These are phyloP conservation scores for Cydia strobilella DNA, from an alignment of 1,140 invertebrate species.

Conservation along the genomic window DNA sequence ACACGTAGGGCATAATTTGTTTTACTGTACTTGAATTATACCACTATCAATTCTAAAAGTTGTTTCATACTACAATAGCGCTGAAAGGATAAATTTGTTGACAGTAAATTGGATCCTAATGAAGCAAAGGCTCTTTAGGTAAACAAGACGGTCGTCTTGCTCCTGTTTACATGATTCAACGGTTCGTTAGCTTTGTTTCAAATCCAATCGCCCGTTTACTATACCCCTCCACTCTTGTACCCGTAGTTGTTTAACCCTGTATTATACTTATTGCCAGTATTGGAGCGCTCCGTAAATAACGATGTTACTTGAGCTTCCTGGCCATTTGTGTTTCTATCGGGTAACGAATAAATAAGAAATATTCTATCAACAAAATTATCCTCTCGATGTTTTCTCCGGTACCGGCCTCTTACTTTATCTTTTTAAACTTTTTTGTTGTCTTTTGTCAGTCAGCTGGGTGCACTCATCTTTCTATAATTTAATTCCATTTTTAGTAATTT, in stretches of 20 bases:
- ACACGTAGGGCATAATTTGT: too few species aligned
- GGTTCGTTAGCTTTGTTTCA: conserved; percentile 79
- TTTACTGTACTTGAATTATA: background rate
- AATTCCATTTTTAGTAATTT: too few species aligned
- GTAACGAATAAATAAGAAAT: background rate
- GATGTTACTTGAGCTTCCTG: conserved; percentile 10
- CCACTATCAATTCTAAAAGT: conserved; percentile 27
- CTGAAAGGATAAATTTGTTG: conserved; percentile 74
- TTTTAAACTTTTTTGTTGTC: too few species aligned
- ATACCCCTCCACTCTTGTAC: conserved; percentile 43
- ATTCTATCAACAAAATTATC: background rate
- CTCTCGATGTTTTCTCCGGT: background rate
- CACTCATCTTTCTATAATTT: too few species aligned
- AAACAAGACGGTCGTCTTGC: conserved; percentile 78
- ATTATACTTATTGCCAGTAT: conserved; percentile 30
- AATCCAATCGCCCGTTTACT: conserved; percentile 72
- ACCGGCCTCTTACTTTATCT: too few species aligned
- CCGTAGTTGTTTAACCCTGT: conserved; percentile 24
- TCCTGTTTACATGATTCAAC: conserved; percentile 76
- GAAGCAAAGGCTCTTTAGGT: conserved; percentile 78
- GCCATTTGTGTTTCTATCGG: conserved; percentile 24
- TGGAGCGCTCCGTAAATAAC: conserved; percentile 27
- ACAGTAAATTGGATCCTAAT: conserved; percentile 79
- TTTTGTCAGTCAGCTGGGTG: too few species aligned
- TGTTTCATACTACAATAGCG: conserved; percentile 50